Evolutionary conservation across 2,888 invertebrate genomes (phyloP).

Genomic region (Hylaea fasciaria): DNA sequence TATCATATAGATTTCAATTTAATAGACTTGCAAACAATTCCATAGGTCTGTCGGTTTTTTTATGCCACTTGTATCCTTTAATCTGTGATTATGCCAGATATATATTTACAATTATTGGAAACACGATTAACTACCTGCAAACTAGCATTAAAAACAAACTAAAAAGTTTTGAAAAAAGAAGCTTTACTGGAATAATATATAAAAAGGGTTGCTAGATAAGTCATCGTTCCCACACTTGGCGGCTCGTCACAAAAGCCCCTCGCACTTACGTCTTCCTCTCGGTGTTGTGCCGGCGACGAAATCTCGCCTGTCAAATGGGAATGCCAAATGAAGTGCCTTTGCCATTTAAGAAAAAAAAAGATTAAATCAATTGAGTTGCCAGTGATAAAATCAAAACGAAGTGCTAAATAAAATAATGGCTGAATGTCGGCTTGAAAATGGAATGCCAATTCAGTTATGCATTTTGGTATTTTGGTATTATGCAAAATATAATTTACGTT

Average conservation of each 20-base stretch:
- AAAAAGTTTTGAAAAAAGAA: constrained; percentile 41
- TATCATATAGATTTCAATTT: no score
- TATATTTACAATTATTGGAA: no score
- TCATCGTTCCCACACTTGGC: constrained; percentile 67
- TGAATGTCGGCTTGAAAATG: constrained; percentile 19
- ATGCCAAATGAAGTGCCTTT: constrained; percentile 15
- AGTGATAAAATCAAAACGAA: constrained; percentile 9
- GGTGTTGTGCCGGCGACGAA: constrained; percentile 69
- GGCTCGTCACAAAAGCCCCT: constrained; percentile 52
- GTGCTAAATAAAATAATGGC: constrained; percentile 9
- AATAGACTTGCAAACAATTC: no score
- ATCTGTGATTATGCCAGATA: no score
- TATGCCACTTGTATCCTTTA: no score
- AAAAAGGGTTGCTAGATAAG: constrained; percentile 57
- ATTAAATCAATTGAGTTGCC: constrained; percentile 3
- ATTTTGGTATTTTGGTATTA: constrained; percentile 6
- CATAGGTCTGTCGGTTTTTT: no score
- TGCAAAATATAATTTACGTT: constrained; percentile 1
- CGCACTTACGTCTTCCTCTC: constrained; percentile 41
- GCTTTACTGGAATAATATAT: constrained; percentile 56
- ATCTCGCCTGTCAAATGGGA: constrained; percentile 61
- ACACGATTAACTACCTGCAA: background rate
- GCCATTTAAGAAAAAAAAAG: constrained; percentile 9
- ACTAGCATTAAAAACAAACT: background rate
- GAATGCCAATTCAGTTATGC: constrained; percentile 13